Evolutionary conservation across 2,113 vertebrate species (phyloP), one percentile per base, ranked within the genome.

Genomic region (Amia ocellicauda): DNA sequence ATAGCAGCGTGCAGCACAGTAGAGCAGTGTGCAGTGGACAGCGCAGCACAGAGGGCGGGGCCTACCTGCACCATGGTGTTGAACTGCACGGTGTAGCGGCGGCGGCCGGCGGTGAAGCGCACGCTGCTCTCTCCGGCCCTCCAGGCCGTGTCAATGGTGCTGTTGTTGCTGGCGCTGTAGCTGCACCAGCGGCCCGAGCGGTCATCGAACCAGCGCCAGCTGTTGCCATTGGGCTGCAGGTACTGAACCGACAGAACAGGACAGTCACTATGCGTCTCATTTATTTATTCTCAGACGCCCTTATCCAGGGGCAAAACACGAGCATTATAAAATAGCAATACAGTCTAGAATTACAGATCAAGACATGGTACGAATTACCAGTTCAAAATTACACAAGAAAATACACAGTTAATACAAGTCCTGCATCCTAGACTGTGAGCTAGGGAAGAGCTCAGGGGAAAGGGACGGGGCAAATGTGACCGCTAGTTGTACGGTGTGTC

Each of bases 171-270:
- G 36, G 93, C 93, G 55, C 93, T 96, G 69, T 97, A 97, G 81
- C 93, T 96, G 83, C 94, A 97, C 94, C 94, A 97, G 65, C 94
- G 93, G 9, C 94, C 94, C 7, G 93, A 96, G 41, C 93, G 91
- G 74, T 97, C 94, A 81, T 97, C 94, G 83, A 97, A 97, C 94
- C 94, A 97, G 52, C 94, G 88, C 94, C 94, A 97, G 69, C 96
- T 97, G 75, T 97, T 97, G 9, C 88, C 92, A 77, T 93, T 94
- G 26, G 92, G 90, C 72, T 97, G 94, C 50, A 97, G 82, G 75
- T 94, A 97, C 94, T 97, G 69, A 42, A 67, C 2, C 2, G 2
- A 5, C 54, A n/a, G 20, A 36, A 42, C 7, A 20, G 22, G 22
- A 27, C 16, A n/a, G 61, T 4, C n/a, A 51, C 8, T 14, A 10